phyloP scores from a whole-genome alignment of 2,113 vertebrate genomes.

The Osmerus eperlanus region DNA sequence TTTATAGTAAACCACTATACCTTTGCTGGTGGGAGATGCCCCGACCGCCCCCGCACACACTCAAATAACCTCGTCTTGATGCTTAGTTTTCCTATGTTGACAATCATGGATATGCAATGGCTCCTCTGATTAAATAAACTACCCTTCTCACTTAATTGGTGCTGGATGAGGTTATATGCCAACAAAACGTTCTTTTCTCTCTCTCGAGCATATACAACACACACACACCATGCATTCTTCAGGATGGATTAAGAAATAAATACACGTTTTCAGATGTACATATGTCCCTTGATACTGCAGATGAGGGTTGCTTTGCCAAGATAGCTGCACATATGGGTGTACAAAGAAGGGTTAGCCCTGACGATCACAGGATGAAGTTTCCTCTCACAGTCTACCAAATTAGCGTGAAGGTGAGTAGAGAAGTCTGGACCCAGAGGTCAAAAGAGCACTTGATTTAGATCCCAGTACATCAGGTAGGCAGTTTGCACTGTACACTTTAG shows the following conservation, averaged over 20 bases:
- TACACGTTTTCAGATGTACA: background rate
- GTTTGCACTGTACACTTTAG: too few species aligned
- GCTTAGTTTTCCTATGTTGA: background rate
- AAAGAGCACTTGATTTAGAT: too few species aligned
- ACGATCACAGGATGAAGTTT: background rate
- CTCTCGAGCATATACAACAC: background rate
- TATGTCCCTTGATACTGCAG: background rate
- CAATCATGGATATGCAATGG: background rate
- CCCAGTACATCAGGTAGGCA: too few species aligned
- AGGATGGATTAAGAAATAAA: slow-evolving; percentile 2
- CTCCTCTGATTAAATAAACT: background rate
- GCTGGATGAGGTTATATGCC: background rate
- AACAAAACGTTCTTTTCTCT: background rate
- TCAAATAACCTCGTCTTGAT: background rate
- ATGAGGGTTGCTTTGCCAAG: background rate
- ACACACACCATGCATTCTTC: background rate
- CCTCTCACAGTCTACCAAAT: background rate
- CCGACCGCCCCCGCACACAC: background rate
- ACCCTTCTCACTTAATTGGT: background rate
- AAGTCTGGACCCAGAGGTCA: background rate
- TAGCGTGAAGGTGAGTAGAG: background rate
- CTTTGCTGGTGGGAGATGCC: background rate
- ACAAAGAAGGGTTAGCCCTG: background rate
- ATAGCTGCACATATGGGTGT: background rate
- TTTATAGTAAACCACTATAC: background rate